Conservation (phyloP, 2,888 invertebrate species). For the Pinctada fucata region DNA sequence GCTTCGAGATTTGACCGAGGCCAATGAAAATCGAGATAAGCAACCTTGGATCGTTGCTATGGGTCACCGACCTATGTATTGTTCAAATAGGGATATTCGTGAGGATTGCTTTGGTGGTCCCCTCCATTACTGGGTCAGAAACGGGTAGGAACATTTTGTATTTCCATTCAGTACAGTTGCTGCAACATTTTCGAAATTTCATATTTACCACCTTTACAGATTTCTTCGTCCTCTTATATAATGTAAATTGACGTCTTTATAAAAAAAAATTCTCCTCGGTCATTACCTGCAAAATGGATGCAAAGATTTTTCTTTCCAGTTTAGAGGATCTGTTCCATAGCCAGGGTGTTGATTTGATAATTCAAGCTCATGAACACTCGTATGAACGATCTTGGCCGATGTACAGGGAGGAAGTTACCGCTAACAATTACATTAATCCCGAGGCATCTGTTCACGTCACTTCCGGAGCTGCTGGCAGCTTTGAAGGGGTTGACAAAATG, state of each 20-base stretch:
- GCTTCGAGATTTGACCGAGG: conserved; percentile 62
- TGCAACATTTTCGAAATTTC: no score
- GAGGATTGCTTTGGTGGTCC: conserved; percentile 63
- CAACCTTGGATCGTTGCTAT: conserved; percentile 74
- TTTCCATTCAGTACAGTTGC: no score
- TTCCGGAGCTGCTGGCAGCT: conserved; percentile 62
- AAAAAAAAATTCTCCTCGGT: no score
- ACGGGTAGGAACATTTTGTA: conserved; percentile 41
- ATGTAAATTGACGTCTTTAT: no score
- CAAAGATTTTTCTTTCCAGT: conserved; percentile 43
- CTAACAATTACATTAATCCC: conserved; percentile 61
- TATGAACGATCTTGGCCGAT: conserved; percentile 71
- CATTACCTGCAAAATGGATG: no score
- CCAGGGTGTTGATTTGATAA: conserved; percentile 66
- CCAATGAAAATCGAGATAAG: conserved; percentile 58
- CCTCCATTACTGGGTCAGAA: conserved; percentile 47
- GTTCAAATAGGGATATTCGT: conserved; percentile 70
- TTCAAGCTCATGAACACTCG: conserved; percentile 65
- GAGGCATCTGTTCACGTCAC: conserved; percentile 66
- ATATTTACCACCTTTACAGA: no score
- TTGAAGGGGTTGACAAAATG: conserved; percentile 53
- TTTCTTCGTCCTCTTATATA: no score
- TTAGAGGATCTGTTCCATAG: conserved; percentile 69
- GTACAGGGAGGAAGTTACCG: conserved; percentile 52
- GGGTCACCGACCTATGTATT: conserved; percentile 76